phyloP scores from a whole-genome alignment of 1,140 invertebrate species.

The Brachionus rotundiformis region DNA sequence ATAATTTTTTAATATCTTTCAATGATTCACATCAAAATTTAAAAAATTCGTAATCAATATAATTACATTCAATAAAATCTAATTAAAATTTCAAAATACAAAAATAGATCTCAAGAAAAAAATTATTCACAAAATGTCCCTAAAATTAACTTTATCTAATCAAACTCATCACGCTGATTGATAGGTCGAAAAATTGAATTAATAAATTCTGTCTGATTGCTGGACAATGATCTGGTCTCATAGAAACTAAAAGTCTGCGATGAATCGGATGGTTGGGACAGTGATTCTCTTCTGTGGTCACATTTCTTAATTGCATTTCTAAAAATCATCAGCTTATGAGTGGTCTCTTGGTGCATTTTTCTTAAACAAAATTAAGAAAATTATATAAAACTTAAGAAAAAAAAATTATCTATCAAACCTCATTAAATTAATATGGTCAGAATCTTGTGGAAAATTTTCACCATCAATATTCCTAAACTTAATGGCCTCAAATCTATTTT shows the following conservation, averaged over 20 bases:
- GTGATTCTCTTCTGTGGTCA: not conserved
- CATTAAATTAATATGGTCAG: conserved; percentile 15
- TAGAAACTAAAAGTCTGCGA: not conserved
- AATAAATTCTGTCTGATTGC: not conserved
- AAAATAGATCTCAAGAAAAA: not conserved
- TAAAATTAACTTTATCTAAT: not conserved
- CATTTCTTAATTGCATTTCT: conserved; percentile 42
- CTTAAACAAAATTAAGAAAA: conserved; percentile 22
- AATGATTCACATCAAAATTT: no score
- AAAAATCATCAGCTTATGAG: conserved; percentile 48
- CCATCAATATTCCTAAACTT: conserved; percentile 9
- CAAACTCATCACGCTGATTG: not conserved
- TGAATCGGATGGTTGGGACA: not conserved
- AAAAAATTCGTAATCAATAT: no score
- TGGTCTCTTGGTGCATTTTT: conserved; percentile 46
- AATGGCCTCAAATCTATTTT: conserved; percentile 25
- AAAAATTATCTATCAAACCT: not conserved
- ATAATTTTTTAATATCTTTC: no score
- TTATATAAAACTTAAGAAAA: no score
- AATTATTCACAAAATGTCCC: not conserved
- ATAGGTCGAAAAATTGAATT: not conserved
- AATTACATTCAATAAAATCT: no score
- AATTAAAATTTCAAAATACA: not conserved
- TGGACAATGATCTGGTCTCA: not conserved
- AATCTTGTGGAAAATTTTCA: not conserved